Evolutionary conservation across 2,888 invertebrate species (phyloP).

Genomic region (Eupithecia inturbata): DNA sequence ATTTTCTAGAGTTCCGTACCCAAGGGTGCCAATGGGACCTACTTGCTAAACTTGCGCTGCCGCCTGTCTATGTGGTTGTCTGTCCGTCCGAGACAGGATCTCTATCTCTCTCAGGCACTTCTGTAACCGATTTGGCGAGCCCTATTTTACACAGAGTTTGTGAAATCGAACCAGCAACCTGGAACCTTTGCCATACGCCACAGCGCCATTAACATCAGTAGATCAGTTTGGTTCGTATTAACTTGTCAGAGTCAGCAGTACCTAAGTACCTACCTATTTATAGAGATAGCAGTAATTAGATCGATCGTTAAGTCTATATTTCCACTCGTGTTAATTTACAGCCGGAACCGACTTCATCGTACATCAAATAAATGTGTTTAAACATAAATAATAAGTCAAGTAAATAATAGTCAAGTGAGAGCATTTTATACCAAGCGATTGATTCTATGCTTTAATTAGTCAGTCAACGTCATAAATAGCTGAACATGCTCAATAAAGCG

Average conservation of each 20-base stretch:
- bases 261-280: background rate
- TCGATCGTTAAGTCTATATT: slow-evolving; percentile 8
- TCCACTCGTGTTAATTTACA: slow-evolving; percentile 6
- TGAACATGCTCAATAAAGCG: background rate
- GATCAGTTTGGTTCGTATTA: background rate
- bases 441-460: background rate
- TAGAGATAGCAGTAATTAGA: background rate
- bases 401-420: slow-evolving; percentile 11
- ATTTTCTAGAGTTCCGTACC: background rate
- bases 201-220: background rate
- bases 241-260: background rate
- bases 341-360: background rate
- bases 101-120: too few species aligned
- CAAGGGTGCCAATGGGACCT: background rate
- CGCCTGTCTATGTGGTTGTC: background rate
- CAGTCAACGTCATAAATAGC: background rate
- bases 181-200: background rate
- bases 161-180: background rate
- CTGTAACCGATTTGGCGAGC: background rate
- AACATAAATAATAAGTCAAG: slow-evolving; percentile 18
- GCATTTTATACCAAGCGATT: background rate
- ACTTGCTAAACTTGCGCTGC: background rate
- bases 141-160: background rate
- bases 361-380: background rate
- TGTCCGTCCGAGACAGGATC: background rate